These are phyloP conservation scores for Triplophysa rosa DNA, from an alignment of 2,113 vertebrate genomes.

Conservation along the genomic window DNA sequence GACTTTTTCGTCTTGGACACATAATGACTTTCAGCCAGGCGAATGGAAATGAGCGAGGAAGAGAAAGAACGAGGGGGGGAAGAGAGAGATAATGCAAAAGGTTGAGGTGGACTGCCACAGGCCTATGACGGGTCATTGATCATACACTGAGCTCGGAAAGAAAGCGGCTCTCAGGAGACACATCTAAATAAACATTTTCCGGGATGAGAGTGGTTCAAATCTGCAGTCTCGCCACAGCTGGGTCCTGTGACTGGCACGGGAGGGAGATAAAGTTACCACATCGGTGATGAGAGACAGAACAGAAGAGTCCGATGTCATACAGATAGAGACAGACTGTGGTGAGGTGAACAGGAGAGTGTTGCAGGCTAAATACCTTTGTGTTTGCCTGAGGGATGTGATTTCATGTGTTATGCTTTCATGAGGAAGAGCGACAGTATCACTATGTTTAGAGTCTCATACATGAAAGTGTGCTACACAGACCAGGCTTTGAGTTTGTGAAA, in stretches of 20 bases:
- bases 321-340: background rate
- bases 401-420: background rate
- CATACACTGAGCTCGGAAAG: constrained; percentile 37
- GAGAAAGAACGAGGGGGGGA: background rate
- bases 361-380: constrained; percentile 18
- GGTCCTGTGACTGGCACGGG: constrained; percentile 38
- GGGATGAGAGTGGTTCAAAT: constrained; percentile 47
- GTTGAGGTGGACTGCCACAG: constrained; percentile 41
- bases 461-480: background rate
- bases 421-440: background rate
- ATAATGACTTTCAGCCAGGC: constrained; percentile 48
- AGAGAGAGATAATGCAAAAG: constrained; percentile 24
- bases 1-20: constrained; percentile 27
- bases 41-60: constrained; percentile 37
- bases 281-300: constrained; percentile 18
- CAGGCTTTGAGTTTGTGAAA: background rate
- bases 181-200: constrained; percentile 49
- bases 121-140: constrained; percentile 54
- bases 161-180: constrained; percentile 33
- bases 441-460: background rate
- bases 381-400: constrained; percentile 14
- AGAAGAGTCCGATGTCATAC: constrained; percentile 9
- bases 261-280: constrained; percentile 40
- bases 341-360: constrained; percentile 3
- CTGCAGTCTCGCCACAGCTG: constrained; percentile 19